Conservation (phyloP, 2,797 vertebrate genomes). For the Glossophaga mutica region DNA sequence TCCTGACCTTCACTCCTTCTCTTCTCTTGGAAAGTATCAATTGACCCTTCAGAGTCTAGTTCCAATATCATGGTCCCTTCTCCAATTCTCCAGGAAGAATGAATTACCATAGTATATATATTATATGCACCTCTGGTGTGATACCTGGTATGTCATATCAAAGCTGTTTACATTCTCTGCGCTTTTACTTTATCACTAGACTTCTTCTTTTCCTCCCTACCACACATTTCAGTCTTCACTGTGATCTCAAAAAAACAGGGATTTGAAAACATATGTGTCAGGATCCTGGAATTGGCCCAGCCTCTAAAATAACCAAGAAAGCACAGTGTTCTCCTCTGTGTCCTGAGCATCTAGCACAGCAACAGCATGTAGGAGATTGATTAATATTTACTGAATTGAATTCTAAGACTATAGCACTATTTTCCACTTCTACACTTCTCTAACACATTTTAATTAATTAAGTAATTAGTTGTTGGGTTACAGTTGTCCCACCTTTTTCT, state of each 20-base stretch:
- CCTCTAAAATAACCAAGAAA: not conserved
- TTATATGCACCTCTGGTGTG: not conserved
- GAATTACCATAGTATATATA: not conserved
- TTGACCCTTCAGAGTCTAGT: not conserved
- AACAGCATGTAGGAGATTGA: not conserved
- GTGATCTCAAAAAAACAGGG: not conserved
- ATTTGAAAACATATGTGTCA: not conserved
- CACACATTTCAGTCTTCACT: not conserved
- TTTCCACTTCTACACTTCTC: not conserved
- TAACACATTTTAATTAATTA: not conserved
- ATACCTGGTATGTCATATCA: not conserved
- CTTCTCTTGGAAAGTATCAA: not conserved
- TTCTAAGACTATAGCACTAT: not conserved
- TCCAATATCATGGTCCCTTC: not conserved
- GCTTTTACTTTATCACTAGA: not conserved
- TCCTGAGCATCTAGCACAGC: not conserved
- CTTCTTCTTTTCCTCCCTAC: not conserved
- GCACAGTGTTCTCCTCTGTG: not conserved
- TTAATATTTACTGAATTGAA: not conserved
- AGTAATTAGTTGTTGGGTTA: too few species aligned
- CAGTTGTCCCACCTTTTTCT: too few species aligned
- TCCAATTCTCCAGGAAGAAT: not conserved
- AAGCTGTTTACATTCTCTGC: not conserved
- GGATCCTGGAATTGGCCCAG: not conserved
- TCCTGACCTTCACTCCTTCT: not conserved